Percentiles rank a stretch among this genome's conserved stretches.
These are phyloP conservation scores for Rhorus exstirpatorius DNA, from an alignment of 2,888 invertebrate genomes.

Conservation along the genomic window DNA sequence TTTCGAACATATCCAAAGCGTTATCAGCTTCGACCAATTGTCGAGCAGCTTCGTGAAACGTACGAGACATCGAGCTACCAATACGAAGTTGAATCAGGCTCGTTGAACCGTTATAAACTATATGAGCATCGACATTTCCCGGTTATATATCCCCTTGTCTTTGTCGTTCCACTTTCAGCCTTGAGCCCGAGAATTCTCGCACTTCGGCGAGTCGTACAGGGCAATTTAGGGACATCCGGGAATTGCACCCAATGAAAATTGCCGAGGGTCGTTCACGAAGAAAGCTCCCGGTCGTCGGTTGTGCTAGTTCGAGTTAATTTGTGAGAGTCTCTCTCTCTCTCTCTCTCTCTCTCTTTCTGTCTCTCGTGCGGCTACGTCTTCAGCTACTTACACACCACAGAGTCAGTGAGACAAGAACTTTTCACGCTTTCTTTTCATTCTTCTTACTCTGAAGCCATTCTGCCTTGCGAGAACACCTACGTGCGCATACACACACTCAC, in stretches of 20 bases:
- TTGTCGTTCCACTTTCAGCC: constrained; percentile 18
- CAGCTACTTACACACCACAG: constrained; percentile 53
- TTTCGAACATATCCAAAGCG: too few relatives aligned
- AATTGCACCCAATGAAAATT: constrained; percentile 82
- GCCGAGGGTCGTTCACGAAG: constrained; percentile 80
- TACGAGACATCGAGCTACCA: neutral
- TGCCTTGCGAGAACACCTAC: constrained; percentile 3
- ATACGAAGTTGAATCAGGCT: constrained; percentile 55
- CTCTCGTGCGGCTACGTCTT: constrained; percentile 17
- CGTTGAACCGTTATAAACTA: constrained; percentile 14
- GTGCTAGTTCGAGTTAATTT: constrained; percentile 81
- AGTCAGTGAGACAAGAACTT: constrained; percentile 52
- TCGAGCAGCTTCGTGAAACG: constrained; percentile 12
- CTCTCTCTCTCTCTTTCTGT: constrained; percentile 72
- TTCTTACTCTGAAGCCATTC: constrained; percentile 39
- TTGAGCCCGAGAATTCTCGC: constrained; percentile 39
- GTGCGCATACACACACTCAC: neutral
- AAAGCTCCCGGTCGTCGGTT: constrained; percentile 73
- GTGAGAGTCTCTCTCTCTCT: constrained; percentile 76
- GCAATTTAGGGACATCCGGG: constrained; percentile 80
- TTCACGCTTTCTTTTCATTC: constrained; percentile 43
- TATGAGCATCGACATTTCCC: neutral
- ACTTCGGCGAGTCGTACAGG: constrained; percentile 66
- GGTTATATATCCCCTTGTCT: neutral
- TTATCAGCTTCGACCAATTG: neutral